Percentiles rank a stretch among this genome's conserved stretches.
Evolutionary conservation across 2,113 vertebrate genomes (phyloP).

Genomic region (Globicephala melas): DNA sequence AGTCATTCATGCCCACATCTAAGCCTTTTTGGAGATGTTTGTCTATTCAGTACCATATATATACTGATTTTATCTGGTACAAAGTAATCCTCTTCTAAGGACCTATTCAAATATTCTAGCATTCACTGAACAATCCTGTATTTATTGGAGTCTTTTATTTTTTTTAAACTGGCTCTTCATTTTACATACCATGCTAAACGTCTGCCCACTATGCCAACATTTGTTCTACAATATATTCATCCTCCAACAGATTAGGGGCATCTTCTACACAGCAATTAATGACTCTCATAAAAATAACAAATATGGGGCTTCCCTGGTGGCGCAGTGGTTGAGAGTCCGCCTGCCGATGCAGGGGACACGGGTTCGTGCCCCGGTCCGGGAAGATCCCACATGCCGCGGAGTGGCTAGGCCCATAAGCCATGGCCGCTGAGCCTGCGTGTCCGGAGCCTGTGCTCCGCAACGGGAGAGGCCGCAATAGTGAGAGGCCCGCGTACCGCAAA

Average conservation of each 20-base stretch:
- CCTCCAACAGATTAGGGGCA: slow-evolving; percentile 17
- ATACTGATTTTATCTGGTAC: slow-evolving; percentile 2
- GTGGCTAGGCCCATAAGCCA: too few relatives aligned
- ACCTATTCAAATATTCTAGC: slow-evolving; percentile 30
- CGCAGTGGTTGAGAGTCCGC: too few relatives aligned
- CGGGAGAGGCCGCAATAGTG: too few relatives aligned
- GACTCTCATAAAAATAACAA: slow-evolving; percentile 38
- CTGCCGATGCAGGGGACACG: too few relatives aligned
- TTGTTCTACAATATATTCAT: slow-evolving; percentile 49
- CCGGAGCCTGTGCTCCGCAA: too few relatives aligned
- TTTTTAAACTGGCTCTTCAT: background rate
- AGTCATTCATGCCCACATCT: background rate
- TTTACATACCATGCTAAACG: slow-evolving; percentile 8
- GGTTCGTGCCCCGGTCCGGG: too few relatives aligned
- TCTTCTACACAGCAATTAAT: slow-evolving; percentile 35
- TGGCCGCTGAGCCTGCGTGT: too few relatives aligned
- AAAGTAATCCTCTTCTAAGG: slow-evolving; percentile 28
- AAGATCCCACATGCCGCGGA: too few relatives aligned
- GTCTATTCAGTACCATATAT: slow-evolving; percentile 24
- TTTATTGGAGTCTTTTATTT: slow-evolving; percentile 17
- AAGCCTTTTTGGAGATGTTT: background rate
- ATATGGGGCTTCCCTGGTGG: background rate
- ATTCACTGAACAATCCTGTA: slow-evolving; percentile 40
- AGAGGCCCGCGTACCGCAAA: too few relatives aligned
- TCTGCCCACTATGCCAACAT: slow-evolving; percentile 30